A percentile compares a stretch with the other conserved stretches of the same genome.
Conservation (phyloP, 2,888 invertebrate species). For the Monochamus alternatus region DNA sequence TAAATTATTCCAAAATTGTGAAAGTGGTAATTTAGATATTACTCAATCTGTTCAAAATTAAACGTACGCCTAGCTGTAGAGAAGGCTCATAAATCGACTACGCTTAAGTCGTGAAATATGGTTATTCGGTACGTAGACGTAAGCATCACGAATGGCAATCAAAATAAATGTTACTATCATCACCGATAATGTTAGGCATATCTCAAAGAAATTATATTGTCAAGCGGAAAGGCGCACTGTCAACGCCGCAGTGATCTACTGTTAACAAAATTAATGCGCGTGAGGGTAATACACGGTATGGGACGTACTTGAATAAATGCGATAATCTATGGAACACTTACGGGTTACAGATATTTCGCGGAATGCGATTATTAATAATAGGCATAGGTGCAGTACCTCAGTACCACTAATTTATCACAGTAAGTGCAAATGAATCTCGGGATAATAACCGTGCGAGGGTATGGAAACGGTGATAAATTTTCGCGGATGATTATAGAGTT, state of each 20-base stretch:
- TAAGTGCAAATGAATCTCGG: conserved; percentile 15
- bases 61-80: no score
- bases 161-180: conserved; percentile 5
- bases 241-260: conserved; percentile 40
- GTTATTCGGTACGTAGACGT: no score
- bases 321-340: conserved; percentile 24
- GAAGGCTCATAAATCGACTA: no score
- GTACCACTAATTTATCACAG: conserved; percentile 47
- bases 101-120: no score
- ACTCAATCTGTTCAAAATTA: no score
- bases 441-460: conserved; percentile 10
- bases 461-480: conserved; percentile 6
- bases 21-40: no score
- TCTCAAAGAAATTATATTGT: neutral
- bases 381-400: conserved; percentile 47
- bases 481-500: conserved; percentile 5
- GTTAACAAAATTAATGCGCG: conserved; percentile 26
- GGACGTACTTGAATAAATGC: conserved; percentile 26
- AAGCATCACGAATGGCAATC: no score
- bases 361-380: conserved; percentile 43
- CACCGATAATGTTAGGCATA: neutral
- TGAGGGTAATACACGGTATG: neutral
- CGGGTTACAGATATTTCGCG: conserved; percentile 33
- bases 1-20: no score
- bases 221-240: neutral